phyloP scores from a whole-genome alignment of 2,113 vertebrate species.

The Rhinolophus sinicus region DNA sequence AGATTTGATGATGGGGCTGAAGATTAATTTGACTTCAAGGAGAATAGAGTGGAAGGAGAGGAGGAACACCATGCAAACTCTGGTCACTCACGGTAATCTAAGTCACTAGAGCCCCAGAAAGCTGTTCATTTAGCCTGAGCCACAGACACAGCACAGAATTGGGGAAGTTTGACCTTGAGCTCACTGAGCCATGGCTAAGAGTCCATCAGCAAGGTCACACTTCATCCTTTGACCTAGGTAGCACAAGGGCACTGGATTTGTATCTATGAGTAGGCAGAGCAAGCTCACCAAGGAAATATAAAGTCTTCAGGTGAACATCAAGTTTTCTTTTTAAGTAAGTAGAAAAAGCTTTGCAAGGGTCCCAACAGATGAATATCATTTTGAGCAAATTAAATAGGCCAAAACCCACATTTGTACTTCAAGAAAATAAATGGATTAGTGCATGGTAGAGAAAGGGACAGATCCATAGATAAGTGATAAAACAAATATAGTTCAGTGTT shows the following conservation, averaged over 20 bases:
- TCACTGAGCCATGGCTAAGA: neutral
- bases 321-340: conserved; percentile 19
- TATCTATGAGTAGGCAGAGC: neutral
- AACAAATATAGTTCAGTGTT: neutral
- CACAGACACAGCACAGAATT: neutral
- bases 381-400: neutral
- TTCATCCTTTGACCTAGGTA: neutral
- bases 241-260: neutral
- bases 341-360: neutral
- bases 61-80: neutral
- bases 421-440: neutral
- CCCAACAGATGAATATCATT: neutral
- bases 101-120: neutral
- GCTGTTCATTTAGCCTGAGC: neutral
- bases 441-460: neutral
- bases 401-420: neutral
- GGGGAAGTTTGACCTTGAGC: neutral
- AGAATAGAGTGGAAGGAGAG: neutral
- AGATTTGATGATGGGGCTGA: neutral
- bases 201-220: neutral
- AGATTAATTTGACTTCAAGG: neutral
- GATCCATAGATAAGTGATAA: neutral
- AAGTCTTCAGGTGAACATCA: neutral
- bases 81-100: neutral
- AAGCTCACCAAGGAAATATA: neutral